Percentiles rank a stretch among this genome's conserved stretches.
phyloP scores from a whole-genome alignment of 2,888 invertebrate genomes.

The Ecdyonurus torrentis region DNA sequence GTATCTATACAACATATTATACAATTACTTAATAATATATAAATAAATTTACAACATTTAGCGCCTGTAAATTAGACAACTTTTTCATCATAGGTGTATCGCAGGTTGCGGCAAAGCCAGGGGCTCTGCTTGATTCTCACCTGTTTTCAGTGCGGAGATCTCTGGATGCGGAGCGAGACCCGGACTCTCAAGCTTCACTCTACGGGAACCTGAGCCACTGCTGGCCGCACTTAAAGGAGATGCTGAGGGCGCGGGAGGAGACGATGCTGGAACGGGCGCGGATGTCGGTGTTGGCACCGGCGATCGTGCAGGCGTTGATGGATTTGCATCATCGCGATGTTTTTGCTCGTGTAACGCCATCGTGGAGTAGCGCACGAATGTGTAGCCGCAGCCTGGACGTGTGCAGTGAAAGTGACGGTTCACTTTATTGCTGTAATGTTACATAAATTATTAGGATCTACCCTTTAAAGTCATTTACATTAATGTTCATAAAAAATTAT shows the following conservation, averaged over 20 bases:
- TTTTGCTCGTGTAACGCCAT: constrained; percentile 56
- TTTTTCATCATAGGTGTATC: not conserved
- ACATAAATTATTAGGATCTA: constrained; percentile 12
- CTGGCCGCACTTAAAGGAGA: not conserved
- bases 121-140: not conserved
- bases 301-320: not conserved
- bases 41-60: not conserved
- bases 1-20: not conserved
- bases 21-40: not conserved
- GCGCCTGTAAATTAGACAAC: not conserved
- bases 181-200: constrained; percentile 17
- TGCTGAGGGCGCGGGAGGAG: not conserved
- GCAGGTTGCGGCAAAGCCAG: not conserved
- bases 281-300: not conserved
- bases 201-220: not conserved
- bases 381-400: constrained; percentile 48
- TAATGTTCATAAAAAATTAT: not conserved
- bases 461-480: not conserved
- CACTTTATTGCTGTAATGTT: constrained; percentile 38
- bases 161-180: constrained; percentile 25
- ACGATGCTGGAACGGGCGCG: not conserved
- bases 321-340: constrained; percentile 29
- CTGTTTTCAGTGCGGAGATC: constrained; percentile 7
- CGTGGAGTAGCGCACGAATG: constrained; percentile 54
- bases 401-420: constrained; percentile 63